A percentile compares a stretch with the other conserved stretches of the same genome.
Evolutionary conservation across 2,888 invertebrate genomes (phyloP).

Genomic region (Nephrotoma guestfalica): DNA sequence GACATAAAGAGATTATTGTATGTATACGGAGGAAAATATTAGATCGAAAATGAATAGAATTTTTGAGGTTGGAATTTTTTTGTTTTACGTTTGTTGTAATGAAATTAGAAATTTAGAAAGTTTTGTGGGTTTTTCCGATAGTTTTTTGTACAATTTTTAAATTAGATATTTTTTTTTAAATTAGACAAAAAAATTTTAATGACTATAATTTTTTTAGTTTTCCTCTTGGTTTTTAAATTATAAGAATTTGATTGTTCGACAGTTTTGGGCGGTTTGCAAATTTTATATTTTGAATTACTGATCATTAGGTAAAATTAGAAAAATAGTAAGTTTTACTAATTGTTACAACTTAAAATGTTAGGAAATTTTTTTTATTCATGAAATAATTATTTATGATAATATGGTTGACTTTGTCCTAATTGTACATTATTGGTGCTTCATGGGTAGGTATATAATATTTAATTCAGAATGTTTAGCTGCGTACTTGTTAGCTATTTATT

Average conservation of each 20-base stretch:
- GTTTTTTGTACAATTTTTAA: not conserved
- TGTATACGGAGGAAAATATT: not conserved
- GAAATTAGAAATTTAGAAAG: not conserved
- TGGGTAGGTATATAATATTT: too few relatives aligned
- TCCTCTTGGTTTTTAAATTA: not conserved
- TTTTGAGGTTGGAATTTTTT: not conserved
- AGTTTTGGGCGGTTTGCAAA: not conserved
- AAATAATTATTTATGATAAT: too few relatives aligned
- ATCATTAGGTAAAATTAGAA: too few relatives aligned
- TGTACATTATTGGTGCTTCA: too few relatives aligned
- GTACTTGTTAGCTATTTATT: too few relatives aligned
- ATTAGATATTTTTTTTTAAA: not conserved
- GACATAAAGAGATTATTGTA: not conserved
- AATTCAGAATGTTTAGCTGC: too few relatives aligned
- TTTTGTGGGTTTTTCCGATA: not conserved
- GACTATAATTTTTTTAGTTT: not conserved
- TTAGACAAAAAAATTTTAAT: not conserved
- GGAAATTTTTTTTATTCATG: too few relatives aligned
- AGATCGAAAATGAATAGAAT: not conserved
- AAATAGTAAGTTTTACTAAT: too few relatives aligned
- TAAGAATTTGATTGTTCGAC: not conserved
- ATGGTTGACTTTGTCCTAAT: too few relatives aligned
- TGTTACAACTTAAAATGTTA: too few relatives aligned
- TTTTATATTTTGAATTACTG: not conserved
- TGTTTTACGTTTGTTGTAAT: not conserved